phyloP scores from a whole-genome alignment of 2,797 vertebrate species.

The Enteromius paludinosus region DNA sequence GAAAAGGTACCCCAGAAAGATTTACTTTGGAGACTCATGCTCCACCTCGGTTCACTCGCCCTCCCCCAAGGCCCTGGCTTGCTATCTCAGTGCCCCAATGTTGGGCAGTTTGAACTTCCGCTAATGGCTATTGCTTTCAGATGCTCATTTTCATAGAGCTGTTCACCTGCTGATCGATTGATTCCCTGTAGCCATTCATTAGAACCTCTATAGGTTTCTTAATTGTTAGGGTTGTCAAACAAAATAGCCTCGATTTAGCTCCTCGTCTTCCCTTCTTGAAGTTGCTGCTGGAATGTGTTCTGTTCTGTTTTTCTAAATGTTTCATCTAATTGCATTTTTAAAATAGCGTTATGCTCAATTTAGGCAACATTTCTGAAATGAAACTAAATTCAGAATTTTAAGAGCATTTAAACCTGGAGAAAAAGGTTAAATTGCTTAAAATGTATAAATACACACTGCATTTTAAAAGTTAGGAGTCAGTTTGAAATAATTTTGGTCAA shows the following conservation, averaged over 20 bases:
- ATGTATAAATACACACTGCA: not conserved
- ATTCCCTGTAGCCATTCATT: constrained; percentile 43
- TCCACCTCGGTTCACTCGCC: constrained; percentile 41
- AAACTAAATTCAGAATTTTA: not conserved
- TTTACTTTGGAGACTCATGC: constrained; percentile 64
- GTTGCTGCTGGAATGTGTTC: not conserved
- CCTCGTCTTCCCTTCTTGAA: constrained; percentile 10
- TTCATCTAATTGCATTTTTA: not conserved
- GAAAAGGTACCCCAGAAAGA: constrained; percentile 69
- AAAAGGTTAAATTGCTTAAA: not conserved
- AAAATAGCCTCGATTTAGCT: constrained; percentile 18
- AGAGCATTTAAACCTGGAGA: not conserved
- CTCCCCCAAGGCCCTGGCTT: constrained; percentile 48
- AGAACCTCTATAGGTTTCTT: constrained; percentile 2
- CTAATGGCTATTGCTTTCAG: constrained; percentile 63
- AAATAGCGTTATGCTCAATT: not conserved
- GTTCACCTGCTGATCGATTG: constrained; percentile 37
- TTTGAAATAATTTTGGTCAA: not conserved
- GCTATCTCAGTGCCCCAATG: constrained; percentile 52
- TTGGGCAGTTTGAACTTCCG: constrained; percentile 56
- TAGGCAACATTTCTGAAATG: not conserved
- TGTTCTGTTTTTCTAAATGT: no score
- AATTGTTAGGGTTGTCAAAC: constrained; percentile 29
- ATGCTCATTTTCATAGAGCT: constrained; percentile 54
- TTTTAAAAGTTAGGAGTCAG: not conserved